Evolutionary conservation across 2,888 invertebrate species (phyloP).

Genomic region (Drosophila anceps): DNA sequence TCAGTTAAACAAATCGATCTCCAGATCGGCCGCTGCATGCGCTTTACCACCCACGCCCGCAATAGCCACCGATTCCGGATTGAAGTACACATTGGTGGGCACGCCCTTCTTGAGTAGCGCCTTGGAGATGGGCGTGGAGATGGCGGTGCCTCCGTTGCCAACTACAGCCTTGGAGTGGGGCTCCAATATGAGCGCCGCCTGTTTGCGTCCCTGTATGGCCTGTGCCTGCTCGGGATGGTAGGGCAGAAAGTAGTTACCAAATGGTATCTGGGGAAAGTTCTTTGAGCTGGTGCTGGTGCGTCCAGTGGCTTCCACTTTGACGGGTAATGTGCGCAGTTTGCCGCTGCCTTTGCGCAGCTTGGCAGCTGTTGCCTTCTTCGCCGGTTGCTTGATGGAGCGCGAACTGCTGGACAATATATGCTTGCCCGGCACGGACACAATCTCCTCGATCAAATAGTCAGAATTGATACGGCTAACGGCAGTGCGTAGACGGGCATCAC

Average conservation of each 20-base stretch:
- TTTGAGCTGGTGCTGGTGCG: constrained; percentile 80
- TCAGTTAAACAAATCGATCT: constrained; percentile 86
- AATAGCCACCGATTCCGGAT: constrained; percentile 90
- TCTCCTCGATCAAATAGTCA: constrained; percentile 82
- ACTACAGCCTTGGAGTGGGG: constrained; percentile 89
- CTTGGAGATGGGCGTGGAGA: constrained; percentile 89
- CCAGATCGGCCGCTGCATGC: constrained; percentile 91
- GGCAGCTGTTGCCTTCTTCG: constrained; percentile 22
- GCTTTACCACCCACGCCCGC: constrained; percentile 92
- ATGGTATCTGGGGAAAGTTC: constrained; percentile 81
- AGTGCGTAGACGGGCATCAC: constrained; percentile 73
- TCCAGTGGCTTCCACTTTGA: constrained; percentile 83
- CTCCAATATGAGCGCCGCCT: constrained; percentile 87
- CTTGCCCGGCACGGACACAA: constrained; percentile 79
- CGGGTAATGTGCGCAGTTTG: constrained; percentile 41
- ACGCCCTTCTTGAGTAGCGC: constrained; percentile 88
- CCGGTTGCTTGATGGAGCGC: constrained; percentile 5
- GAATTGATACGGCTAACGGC: constrained; percentile 82
- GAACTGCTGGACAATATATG: constrained; percentile 64
- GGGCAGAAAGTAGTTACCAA: constrained; percentile 83
- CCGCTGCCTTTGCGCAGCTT: constrained; percentile 37
- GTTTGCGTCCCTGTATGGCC: constrained; percentile 59
- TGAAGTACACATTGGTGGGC: constrained; percentile 88
- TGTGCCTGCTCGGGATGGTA: constrained; percentile 66
- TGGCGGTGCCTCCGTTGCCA: constrained; percentile 89